These are phyloP conservation scores for Basileuterus tristriatus DNA, from an alignment of 2,797 vertebrate genomes.

Conservation along the genomic window DNA sequence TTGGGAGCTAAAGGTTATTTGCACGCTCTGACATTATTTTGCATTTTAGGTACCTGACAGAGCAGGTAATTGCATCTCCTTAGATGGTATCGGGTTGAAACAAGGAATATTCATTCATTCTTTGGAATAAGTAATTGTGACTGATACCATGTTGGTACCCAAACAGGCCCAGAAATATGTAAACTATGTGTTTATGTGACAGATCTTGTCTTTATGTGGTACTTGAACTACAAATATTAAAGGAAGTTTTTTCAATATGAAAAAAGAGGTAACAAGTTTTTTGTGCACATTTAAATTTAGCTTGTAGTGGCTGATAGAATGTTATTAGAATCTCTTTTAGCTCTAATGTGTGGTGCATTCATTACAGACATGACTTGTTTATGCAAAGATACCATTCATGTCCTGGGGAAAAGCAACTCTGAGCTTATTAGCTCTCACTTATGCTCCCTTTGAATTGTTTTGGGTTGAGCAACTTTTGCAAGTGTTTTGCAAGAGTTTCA, in stretches of 20 bases:
- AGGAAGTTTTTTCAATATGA: not conserved
- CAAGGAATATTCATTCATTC: not conserved
- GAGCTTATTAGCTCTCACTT: not conserved
- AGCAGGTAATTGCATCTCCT: not conserved
- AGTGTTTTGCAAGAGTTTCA: not conserved
- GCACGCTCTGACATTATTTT: not conserved
- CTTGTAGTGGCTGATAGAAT: not conserved
- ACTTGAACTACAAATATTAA: not conserved
- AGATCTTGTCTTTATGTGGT: not conserved
- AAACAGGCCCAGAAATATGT: not conserved
- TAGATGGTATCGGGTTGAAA: not conserved
- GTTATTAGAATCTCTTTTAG: not conserved
- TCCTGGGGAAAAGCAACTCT: not conserved
- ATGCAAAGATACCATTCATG: not conserved
- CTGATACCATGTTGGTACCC: not conserved
- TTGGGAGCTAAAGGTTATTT: not conserved
- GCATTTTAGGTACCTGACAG: not conserved
- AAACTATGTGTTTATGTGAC: not conserved
- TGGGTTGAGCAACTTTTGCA: not conserved
- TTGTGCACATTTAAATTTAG: not conserved
- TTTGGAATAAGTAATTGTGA: not conserved
- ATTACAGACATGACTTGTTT: not conserved
- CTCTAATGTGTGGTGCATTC: not conserved
- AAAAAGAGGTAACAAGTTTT: not conserved
- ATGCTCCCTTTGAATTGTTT: not conserved